Evolutionary conservation across 1,140 invertebrate species (phyloP).

Genomic region (Scaptomyza graminum): DNA sequence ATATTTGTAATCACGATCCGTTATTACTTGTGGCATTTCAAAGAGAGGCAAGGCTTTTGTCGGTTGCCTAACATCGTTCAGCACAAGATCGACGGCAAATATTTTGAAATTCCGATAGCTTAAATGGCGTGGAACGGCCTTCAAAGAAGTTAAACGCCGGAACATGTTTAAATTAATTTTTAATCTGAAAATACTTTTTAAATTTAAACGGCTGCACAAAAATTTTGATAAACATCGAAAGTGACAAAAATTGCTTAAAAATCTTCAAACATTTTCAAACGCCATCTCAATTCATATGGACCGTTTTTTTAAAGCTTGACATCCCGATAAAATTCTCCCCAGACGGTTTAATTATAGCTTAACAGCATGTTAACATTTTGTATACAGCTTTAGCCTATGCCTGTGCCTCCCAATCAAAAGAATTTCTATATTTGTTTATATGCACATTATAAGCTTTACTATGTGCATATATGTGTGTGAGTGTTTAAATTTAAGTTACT

Average conservation of each 20-base stretch:
- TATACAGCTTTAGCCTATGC: too few relatives aligned
- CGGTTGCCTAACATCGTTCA: not conserved
- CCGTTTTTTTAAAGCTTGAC: too few relatives aligned
- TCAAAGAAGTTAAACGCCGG: not conserved
- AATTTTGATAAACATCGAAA: not conserved
- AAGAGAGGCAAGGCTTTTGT: not conserved
- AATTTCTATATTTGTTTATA: too few relatives aligned
- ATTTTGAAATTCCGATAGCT: constrained; percentile 1
- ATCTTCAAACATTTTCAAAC: too few relatives aligned
- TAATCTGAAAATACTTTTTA: not conserved
- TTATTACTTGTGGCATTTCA: constrained; percentile 12
- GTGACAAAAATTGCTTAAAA: too few relatives aligned
- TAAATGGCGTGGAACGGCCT: not conserved
- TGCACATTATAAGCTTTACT: too few relatives aligned
- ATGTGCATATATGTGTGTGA: not conserved
- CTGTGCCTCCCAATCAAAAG: too few relatives aligned
- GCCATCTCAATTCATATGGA: too few relatives aligned
- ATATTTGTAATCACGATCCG: constrained; percentile 65
- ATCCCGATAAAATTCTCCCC: too few relatives aligned
- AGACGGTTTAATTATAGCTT: too few relatives aligned
- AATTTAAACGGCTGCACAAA: not conserved
- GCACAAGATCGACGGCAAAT: not conserved
- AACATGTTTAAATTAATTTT: constrained; percentile 4
- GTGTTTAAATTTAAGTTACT: not conserved
- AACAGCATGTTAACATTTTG: too few relatives aligned